These are phyloP conservation scores for Meloe dianella DNA, from an alignment of 2,888 invertebrate species.

Conservation along the genomic window DNA sequence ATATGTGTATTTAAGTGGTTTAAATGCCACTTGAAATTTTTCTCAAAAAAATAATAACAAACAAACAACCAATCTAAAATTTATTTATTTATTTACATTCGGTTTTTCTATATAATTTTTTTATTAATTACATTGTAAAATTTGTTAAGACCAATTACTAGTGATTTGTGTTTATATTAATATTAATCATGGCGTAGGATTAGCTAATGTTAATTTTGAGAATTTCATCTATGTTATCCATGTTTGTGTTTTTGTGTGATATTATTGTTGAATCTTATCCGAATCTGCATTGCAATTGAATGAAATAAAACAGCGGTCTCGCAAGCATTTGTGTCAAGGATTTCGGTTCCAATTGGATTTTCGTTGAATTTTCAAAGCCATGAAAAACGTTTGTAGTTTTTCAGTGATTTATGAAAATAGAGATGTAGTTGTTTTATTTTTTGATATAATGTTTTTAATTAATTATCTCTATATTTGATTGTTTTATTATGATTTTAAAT, in stretches of 20 bases:
- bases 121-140: not conserved
- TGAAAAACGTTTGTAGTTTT: not conserved
- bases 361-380: slow-evolving; percentile 8
- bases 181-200: no score
- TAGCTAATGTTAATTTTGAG: no score
- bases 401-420: not conserved
- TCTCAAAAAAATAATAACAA: not conserved
- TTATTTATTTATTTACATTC: not conserved
- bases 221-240: no score
- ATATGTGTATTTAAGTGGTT: not conserved
- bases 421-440: no score
- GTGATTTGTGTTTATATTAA: not conserved
- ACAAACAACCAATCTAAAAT: not conserved
- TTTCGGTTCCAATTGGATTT: slow-evolving; percentile 9
- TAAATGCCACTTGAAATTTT: not conserved
- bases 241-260: not conserved
- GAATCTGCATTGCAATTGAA: not conserved
- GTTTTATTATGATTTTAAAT: not conserved
- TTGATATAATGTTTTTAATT: no score
- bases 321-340: slow-evolving; percentile 42
- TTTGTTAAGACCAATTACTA: not conserved
- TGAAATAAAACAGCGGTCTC: slow-evolving; percentile 28
- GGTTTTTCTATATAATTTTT: not conserved
- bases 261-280: not conserved
- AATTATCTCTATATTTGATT: no score